phyloP scores from a whole-genome alignment of 2,888 invertebrate species.

The Bruchidius siliquastri region DNA sequence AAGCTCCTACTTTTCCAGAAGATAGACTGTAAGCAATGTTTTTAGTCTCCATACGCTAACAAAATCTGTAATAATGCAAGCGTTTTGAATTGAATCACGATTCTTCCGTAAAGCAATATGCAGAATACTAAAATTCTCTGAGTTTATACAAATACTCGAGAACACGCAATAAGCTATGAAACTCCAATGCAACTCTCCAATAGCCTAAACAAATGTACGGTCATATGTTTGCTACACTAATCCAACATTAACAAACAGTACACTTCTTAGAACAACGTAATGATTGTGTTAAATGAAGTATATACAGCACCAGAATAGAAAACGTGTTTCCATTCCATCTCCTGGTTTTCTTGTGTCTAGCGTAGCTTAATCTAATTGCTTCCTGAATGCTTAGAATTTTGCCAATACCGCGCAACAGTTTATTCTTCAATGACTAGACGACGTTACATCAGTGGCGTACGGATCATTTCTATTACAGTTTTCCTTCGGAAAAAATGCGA shows the following conservation, averaged over 20 bases:
- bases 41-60: too few relatives aligned
- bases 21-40: too few relatives aligned
- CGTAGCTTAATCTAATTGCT: conserved; percentile 16
- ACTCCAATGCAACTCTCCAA: neutral
- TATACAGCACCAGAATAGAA: neutral
- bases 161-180: neutral
- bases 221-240: neutral
- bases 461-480: too few relatives aligned
- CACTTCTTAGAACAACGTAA: neutral
- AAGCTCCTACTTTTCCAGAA: too few relatives aligned
- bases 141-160: too few relatives aligned
- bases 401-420: conserved; percentile 23
- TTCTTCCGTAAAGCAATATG: too few relatives aligned
- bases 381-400: conserved; percentile 20
- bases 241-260: neutral
- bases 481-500: too few relatives aligned
- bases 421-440: conserved; percentile 17
- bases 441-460: conserved; percentile 14
- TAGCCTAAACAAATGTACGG: neutral
- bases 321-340: conserved; percentile 5
- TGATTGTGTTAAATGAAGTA: neutral
- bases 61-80: too few relatives aligned
- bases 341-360: conserved; percentile 4
- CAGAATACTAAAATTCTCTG: too few relatives aligned
- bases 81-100: too few relatives aligned